These are phyloP conservation scores for Emys orbicularis DNA, from an alignment of 2,797 vertebrate species.

Conservation along the genomic window DNA sequence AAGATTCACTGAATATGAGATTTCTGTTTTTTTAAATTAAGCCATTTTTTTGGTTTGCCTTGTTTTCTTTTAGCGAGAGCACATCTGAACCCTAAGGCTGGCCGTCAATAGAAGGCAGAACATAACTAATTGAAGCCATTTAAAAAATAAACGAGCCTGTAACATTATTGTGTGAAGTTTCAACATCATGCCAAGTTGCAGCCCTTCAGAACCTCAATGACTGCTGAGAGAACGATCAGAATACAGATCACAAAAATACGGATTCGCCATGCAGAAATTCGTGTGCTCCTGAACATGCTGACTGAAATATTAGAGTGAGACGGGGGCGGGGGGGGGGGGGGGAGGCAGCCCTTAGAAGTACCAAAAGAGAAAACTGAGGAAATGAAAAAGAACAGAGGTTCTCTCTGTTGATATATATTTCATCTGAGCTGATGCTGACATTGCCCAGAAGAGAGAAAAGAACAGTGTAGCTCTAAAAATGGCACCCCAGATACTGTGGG, in stretches of 20 bases:
- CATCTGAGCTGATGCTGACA: background rate
- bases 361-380: conserved; percentile 35
- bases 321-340: background rate
- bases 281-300: background rate
- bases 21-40: conserved; percentile 67
- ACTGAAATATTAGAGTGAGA: conserved; percentile 30
- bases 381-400: background rate
- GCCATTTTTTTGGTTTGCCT: conserved; percentile 67
- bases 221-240: background rate
- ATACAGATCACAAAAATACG: background rate
- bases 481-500: background rate
- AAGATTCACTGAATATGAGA: conserved; percentile 54
- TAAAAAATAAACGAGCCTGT: conserved; percentile 60
- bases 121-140: conserved; percentile 46
- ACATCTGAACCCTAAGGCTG: conserved; percentile 42
- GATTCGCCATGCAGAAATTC: conserved; percentile 61
- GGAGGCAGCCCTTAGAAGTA: conserved; percentile 25
- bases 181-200: background rate
- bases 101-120: conserved; percentile 24
- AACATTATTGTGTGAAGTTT: conserved; percentile 28
- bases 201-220: conserved; percentile 64
- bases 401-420: conserved; percentile 2
- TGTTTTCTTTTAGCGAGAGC: conserved; percentile 66
- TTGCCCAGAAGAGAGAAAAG: background rate
- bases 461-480: conserved; percentile 40